Evolutionary conservation across 2,113 vertebrate species (phyloP).

Genomic region (Pseudorectes ferrugineus): DNA sequence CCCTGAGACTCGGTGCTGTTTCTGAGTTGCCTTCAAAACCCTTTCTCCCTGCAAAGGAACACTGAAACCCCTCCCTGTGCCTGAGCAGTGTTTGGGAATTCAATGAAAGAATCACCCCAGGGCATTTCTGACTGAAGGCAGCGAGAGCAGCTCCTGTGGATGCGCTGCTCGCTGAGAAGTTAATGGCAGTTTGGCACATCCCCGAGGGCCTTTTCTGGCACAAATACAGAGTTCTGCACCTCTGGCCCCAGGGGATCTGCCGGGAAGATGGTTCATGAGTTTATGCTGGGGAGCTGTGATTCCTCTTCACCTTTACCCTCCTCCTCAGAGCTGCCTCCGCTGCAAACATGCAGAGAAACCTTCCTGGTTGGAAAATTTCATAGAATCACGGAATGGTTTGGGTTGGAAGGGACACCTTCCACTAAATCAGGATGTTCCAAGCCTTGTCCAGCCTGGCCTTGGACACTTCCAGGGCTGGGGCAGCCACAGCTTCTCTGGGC

Average conservation of each 20-base stretch:
- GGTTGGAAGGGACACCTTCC: background rate
- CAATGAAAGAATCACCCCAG: background rate
- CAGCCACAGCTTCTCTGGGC: background rate
- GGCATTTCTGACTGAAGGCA: background rate
- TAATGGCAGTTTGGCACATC: slow-evolving; percentile 1
- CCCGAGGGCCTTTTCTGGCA: background rate
- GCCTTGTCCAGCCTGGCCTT: background rate
- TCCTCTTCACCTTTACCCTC: background rate
- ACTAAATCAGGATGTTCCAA: background rate
- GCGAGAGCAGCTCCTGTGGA: background rate
- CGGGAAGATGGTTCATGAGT: background rate
- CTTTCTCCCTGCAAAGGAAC: background rate
- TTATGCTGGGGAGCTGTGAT: background rate
- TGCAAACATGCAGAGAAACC: background rate
- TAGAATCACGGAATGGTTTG: accelerated
- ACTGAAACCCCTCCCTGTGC: background rate
- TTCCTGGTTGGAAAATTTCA: background rate
- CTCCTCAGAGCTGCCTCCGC: background rate
- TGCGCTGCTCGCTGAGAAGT: background rate
- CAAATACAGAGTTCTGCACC: background rate
- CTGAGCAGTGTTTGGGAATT: background rate
- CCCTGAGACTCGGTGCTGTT: background rate
- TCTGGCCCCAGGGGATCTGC: background rate
- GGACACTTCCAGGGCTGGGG: background rate
- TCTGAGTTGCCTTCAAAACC: background rate